Evolutionary conservation across 2,888 invertebrate genomes (phyloP).

Genomic region (Argynnis bischoffii): DNA sequence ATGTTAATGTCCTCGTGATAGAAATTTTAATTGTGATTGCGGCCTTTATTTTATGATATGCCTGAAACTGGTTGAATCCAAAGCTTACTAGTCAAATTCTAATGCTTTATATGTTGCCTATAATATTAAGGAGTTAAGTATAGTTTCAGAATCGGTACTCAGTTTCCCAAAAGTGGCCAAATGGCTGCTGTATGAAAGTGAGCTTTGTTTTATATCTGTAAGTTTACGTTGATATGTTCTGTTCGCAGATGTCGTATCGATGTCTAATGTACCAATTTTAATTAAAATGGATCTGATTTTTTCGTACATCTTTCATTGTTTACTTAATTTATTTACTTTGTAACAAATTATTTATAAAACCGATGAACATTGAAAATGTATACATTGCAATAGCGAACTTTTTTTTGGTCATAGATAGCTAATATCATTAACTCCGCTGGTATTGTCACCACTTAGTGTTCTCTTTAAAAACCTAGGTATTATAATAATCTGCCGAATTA

Average conservation of each 20-base stretch:
- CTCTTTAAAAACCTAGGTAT: conserved; percentile 63
- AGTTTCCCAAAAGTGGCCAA: conserved; percentile 16
- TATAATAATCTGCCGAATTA: conserved; percentile 75
- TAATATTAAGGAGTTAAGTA: conserved; percentile 28
- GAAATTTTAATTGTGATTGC: conserved; percentile 47
- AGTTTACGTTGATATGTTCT: neutral
- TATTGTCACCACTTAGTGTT: conserved; percentile 71
- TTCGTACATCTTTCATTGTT: too few species aligned
- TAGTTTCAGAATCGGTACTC: conserved; percentile 27
- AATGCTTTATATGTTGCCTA: conserved; percentile 38
- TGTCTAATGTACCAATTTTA: too few species aligned
- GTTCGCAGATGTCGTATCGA: too few species aligned
- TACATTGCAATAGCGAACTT: conserved; percentile 1
- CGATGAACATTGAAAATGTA: neutral
- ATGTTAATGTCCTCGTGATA: conserved; percentile 72
- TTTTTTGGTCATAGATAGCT: neutral
- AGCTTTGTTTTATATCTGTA: neutral
- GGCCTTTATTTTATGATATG: conserved; percentile 31
- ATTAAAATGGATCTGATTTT: too few species aligned
- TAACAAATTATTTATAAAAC: too few species aligned
- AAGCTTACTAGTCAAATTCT: conserved; percentile 36
- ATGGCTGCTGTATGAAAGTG: neutral
- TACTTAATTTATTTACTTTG: too few species aligned
- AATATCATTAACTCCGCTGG: conserved; percentile 17
- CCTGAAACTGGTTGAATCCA: conserved; percentile 34